Base-by-base conservation (phyloP, 2,888 invertebrate genomes). In the Schrankia costaestrigalis region DNA sequence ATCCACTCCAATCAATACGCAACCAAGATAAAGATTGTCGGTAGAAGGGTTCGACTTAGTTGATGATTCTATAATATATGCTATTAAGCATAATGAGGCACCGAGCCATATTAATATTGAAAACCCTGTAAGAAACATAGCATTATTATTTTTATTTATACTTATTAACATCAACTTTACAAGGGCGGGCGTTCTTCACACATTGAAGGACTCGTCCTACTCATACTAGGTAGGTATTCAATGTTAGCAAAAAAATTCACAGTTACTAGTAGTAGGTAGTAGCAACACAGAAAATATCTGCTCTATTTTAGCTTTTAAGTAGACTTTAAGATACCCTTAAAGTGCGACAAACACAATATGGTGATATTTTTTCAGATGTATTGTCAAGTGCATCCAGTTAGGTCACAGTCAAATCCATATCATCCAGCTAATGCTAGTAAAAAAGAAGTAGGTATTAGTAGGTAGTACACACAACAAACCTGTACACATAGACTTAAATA, bases 11-110 rank as follows among this genome's bases (percentile, higher is more conserved):
- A 97, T 93, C 78, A 99, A 92, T 71, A 98, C 95, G 78, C 93
- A 94, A 78, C 98, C 98, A 68, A 99, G 91, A 89, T 96, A 98
- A 66, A 98, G 91, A 89, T 98, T 97, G 90, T 98, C 98, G 74
- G 93, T 93, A 68, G 93, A 92, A 41, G 97, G 94, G 69, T 96
- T 94, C 74, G 96, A 94, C 74, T 93, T 94, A 59, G 95, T 95
- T 71, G 94, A 92, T 31, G 93, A 92, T 81, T 92, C 91, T 41
- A 85, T 78, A 21, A 76, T 26, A 48, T 76, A 86, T 6, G 86
- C 80, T 5, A 93, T 59, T 55, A 94, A 90, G 64, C 95, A 95
- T 7, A 95, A 78, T 5, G 89, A 52, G 9, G 94, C 92, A 31
- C 95, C 95, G 31, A 92, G 77, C 95, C 96, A 96, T 43, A 96